These are phyloP conservation scores for Agapornis roseicollis DNA, from an alignment of 2,113 vertebrate species.

Conservation along the genomic window DNA sequence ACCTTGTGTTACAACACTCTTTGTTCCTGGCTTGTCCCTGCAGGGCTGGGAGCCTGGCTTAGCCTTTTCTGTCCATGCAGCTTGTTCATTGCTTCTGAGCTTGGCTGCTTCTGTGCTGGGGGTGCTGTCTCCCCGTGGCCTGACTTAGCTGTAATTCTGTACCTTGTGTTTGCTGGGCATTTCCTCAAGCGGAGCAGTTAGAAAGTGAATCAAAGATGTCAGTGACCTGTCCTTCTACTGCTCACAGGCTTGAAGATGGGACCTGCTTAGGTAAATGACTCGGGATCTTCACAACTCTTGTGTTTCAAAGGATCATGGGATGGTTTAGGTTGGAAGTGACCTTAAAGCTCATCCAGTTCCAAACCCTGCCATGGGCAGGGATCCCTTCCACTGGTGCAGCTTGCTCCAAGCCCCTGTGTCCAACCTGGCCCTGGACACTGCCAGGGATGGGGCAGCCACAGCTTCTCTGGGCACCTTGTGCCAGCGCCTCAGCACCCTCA, in stretches of 20 bases:
- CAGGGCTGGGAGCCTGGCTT: neutral
- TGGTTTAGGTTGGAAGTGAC: neutral
- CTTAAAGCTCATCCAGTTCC: neutral
- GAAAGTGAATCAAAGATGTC: neutral
- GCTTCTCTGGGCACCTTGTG: neutral
- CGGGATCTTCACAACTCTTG: neutral
- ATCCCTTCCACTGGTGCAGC: neutral
- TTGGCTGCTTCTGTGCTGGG: neutral
- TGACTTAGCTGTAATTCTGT: neutral
- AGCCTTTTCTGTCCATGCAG: neutral
- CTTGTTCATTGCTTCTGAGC: neutral
- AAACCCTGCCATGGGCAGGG: neutral
- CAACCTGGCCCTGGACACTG: neutral
- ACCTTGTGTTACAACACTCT: rapidly evolving
- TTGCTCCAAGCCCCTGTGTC: neutral
- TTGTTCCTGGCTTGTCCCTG: neutral
- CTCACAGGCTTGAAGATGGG: neutral
- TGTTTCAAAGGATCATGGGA: neutral
- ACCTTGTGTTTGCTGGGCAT: neutral
- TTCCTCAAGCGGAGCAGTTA: neutral
- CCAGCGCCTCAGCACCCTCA: neutral
- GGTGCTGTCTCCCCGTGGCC: neutral
- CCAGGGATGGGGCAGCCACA: neutral
- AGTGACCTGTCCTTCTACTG: neutral
- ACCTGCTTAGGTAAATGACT: neutral